Evolutionary conservation across 1,140 invertebrate genomes (phyloP).

Genomic region (Apocrypta bakeri): DNA sequence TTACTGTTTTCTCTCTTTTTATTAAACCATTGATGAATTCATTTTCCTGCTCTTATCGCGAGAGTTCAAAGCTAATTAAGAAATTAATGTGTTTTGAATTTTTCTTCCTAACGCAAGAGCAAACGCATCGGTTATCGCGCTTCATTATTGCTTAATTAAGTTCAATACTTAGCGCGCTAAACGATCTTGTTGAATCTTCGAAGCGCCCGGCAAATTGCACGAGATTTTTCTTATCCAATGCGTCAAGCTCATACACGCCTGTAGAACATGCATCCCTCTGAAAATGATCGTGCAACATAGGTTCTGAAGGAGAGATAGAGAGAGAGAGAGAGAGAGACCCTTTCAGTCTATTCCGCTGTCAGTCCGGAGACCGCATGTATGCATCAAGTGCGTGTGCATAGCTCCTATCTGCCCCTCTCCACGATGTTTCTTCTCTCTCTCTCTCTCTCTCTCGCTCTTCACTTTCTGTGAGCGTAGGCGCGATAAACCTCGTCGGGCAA

Average conservation of each 20-base stretch:
- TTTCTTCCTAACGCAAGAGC: too few species aligned
- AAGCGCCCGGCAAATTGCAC: too few species aligned
- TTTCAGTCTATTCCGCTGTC: background rate
- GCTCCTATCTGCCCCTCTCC: background rate
- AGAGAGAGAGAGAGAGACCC: background rate
- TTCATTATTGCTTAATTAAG: too few species aligned
- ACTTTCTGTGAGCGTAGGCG: conserved; percentile 52
- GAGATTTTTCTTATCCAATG: too few species aligned
- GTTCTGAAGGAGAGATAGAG: too few species aligned
- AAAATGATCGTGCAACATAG: background rate
- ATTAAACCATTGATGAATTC: background rate
- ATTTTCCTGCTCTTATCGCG: background rate
- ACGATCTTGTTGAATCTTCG: too few species aligned
- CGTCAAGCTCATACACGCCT: too few species aligned
- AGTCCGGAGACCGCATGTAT: conserved; percentile 55
- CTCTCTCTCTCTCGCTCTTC: conserved; percentile 40
- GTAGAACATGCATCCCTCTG: too few species aligned
- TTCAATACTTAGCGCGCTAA: too few species aligned
- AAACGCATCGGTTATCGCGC: too few species aligned
- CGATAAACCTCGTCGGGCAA: conserved; percentile 55
- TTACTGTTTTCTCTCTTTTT: background rate
- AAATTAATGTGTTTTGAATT: background rate
- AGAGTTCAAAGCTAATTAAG: background rate
- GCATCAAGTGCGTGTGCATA: conserved; percentile 59
- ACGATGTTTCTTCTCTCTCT: background rate